phyloP scores from a whole-genome alignment of 2,113 vertebrate genomes.

The Corythoichthys haematopterus region DNA sequence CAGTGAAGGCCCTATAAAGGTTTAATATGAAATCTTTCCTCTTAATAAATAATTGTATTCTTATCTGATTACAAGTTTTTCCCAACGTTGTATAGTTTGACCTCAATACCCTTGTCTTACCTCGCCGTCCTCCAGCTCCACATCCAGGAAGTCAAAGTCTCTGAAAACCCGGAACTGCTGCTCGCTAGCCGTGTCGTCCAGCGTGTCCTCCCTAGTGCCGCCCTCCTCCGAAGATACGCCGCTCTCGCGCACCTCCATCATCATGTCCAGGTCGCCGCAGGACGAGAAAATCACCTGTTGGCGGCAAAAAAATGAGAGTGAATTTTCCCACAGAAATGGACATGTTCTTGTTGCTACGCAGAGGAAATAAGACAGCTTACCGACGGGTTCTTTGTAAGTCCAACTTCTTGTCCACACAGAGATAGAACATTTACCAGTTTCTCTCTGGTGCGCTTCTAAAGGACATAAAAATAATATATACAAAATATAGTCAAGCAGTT shows the following conservation, averaged over 20 bases:
- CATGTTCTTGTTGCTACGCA: too few species aligned
- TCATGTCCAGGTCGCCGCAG: slow-evolving; percentile 94
- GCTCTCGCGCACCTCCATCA: slow-evolving; percentile 92
- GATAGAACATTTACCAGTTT: slow-evolving; percentile 95
- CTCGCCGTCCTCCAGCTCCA: slow-evolving; percentile 98
- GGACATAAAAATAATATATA: slow-evolving; percentile 8
- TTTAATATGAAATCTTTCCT: too few species aligned
- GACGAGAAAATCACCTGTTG: slow-evolving; percentile 96
- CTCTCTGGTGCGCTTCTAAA: slow-evolving; percentile 90
- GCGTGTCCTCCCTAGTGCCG: slow-evolving; percentile 86
- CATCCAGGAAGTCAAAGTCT: slow-evolving; percentile 98
- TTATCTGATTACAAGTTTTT: too few species aligned
- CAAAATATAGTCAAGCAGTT: not conserved
- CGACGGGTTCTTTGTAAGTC: slow-evolving; percentile 95
- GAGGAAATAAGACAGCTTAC: slow-evolving; percentile 68
- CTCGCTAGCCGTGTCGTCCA: slow-evolving; percentile 94
- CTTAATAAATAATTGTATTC: too few species aligned
- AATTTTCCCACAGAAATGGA: not conserved
- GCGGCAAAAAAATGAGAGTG: not conserved
- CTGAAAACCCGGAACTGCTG: slow-evolving; percentile 97
- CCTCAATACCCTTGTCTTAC: too few species aligned
- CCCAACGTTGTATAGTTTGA: too few species aligned
- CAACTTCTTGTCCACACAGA: slow-evolving; percentile 95
- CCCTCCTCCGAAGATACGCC: slow-evolving; percentile 95
- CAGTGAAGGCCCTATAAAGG: too few species aligned